A percentile compares a stretch with the other conserved stretches of the same genome.
These are phyloP conservation scores for Hyles euphorbiae DNA, from an alignment of 1,140 invertebrate species.

Conservation along the genomic window DNA sequence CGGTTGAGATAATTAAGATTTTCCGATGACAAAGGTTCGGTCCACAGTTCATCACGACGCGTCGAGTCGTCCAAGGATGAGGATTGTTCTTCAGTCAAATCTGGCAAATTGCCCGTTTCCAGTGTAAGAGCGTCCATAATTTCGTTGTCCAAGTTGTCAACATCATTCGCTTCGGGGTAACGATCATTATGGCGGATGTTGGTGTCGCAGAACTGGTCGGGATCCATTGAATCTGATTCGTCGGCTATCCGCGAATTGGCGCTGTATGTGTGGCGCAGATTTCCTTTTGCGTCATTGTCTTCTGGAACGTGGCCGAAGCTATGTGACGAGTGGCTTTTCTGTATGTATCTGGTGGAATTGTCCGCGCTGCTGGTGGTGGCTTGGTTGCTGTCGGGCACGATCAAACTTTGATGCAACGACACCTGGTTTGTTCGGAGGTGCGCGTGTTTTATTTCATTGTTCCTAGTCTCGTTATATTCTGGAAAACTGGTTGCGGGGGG, in stretches of 20 bases:
- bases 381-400: constrained; percentile 17
- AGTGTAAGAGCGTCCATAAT: constrained; percentile 54
- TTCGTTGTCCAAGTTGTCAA: constrained; percentile 53
- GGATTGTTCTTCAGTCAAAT: constrained; percentile 54
- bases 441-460: too few relatives aligned
- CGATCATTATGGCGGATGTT: constrained; percentile 61
- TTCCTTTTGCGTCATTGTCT: constrained; percentile 15
- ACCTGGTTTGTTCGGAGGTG: constrained; percentile 1
- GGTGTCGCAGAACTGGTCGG: constrained; percentile 43
- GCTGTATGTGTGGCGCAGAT: constrained; percentile 20
- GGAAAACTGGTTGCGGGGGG: constrained; percentile 5
- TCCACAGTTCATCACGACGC: constrained; percentile 45
- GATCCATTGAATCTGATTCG: constrained; percentile 12
- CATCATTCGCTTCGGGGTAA: constrained; percentile 53
- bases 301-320: constrained; percentile 31
- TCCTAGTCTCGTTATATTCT: constrained; percentile 28
- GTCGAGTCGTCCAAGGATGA: constrained; percentile 53
- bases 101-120: constrained; percentile 50
- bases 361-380: constrained; percentile 27
- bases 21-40: constrained; percentile 35
- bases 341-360: constrained; percentile 27
- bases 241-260: constrained; percentile 17
- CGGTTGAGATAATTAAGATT: constrained; percentile 50
- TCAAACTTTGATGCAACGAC: constrained; percentile 45
- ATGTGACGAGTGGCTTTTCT: constrained; percentile 51